Evolutionary conservation across 1,140 invertebrate species (phyloP), one percentile per base, ranked within the genome.

Genomic region (Grapholita molesta): DNA sequence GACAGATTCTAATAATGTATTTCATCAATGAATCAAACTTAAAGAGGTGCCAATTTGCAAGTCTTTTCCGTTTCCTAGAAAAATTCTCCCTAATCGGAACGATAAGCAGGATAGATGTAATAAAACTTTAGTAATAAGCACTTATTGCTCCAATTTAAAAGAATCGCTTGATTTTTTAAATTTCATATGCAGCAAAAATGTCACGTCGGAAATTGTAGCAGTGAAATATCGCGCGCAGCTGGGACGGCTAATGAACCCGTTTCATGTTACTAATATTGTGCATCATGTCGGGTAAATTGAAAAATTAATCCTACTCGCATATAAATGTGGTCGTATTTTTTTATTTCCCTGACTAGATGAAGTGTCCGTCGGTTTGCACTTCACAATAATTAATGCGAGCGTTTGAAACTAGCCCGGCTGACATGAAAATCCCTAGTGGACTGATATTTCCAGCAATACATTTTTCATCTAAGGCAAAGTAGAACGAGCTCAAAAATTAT

Each of bases 181-280:
- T 73, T 75, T 79, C 72, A 75, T 70, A 76, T 78, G 75, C 72
- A 77, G 73, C 72, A 71, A 79, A 83, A 81, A 74, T 75, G 74
- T 76, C 73, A 76, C 69, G 28, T 66, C 71, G 78, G 75, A 80
- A 81, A 79, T 78, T 83, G 75, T 77, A 78, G 74, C 70, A 68
- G 76, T 81, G 75, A 83, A 83, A 78, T 79, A 81, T 81, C 64
- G 74, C 67, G 75, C 68, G 65, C 79, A 81, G 79, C 81, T 83
- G 76, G 71, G 70, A 30, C 66, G 65, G 70, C 79, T 81, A 83
- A 83, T 83, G 81, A 83, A 80, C 73, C 69, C 75, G 70, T 72
- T 82, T 81, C 77, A 78, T 81, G 74, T 74, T 77, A 72, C 72
- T 77, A 79, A 79, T 83, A 77, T 78, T 77, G 70, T 76, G 75